phyloP scores from a whole-genome alignment of 2,113 vertebrate genomes.

The Otus sunia region DNA sequence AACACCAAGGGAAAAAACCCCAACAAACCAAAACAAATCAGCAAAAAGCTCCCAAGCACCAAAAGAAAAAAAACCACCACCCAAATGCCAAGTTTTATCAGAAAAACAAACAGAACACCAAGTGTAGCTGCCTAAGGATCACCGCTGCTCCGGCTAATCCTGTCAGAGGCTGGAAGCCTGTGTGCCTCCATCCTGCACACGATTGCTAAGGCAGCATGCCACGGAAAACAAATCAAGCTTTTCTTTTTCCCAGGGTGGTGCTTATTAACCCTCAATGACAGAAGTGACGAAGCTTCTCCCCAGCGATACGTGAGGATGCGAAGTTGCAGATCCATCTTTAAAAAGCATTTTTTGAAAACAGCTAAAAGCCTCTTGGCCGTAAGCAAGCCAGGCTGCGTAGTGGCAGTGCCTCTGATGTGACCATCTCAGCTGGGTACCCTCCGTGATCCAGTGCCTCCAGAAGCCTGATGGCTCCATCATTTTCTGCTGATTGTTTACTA shows the following conservation, averaged over 20 bases:
- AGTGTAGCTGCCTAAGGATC: background rate
- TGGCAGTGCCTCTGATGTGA: background rate
- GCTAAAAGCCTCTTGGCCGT: background rate
- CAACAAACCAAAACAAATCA: no score
- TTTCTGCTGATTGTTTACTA: background rate
- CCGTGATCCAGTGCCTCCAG: fast-evolving
- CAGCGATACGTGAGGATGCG: background rate
- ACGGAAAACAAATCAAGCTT: background rate
- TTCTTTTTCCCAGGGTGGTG: background rate
- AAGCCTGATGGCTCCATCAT: background rate
- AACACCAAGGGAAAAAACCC: background rate
- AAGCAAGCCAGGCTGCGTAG: background rate
- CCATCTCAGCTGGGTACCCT: background rate
- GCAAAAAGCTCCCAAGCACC: background rate
- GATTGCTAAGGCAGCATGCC: no score
- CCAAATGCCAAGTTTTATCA: background rate
- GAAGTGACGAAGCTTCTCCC: background rate
- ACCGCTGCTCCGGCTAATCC: background rate
- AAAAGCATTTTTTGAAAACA: background rate
- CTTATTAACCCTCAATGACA: background rate
- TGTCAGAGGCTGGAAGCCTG: background rate
- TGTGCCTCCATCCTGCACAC: background rate
- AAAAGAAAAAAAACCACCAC: background rate
- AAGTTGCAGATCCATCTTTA: background rate
- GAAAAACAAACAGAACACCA: background rate